These are phyloP conservation scores for Cordilura impudica DNA, from an alignment of 2,888 invertebrate genomes.

Conservation along the genomic window DNA sequence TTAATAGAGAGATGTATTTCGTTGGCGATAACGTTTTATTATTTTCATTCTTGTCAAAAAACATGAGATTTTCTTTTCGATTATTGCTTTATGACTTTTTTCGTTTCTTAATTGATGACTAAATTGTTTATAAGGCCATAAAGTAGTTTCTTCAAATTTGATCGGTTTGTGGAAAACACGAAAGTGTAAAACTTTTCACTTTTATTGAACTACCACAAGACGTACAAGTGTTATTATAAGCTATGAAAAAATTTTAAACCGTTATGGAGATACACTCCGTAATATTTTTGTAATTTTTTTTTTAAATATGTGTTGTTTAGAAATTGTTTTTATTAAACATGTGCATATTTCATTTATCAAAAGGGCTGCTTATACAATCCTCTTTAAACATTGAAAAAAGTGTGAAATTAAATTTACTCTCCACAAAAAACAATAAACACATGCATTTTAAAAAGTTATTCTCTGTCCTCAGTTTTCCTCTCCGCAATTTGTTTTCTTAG, in stretches of 20 bases:
- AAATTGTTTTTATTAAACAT: too few species aligned
- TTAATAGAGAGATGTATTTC: conserved; percentile 14
- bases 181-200: background rate
- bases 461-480: background rate
- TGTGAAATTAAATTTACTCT: conserved; percentile 29
- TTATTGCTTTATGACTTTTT: background rate
- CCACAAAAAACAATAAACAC: conserved; percentile 6
- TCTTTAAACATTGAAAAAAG: conserved; percentile 19
- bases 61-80: background rate
- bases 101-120: background rate
- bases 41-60: background rate
- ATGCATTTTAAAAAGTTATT: conserved; percentile 4
- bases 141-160: background rate
- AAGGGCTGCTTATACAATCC: conserved; percentile 50
- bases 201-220: background rate
- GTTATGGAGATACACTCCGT: too few species aligned
- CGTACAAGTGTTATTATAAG: background rate
- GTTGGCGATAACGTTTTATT: conserved; percentile 23
- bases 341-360: conserved; percentile 19
- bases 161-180: background rate
- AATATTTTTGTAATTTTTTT: too few species aligned
- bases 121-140: conserved; percentile 18
- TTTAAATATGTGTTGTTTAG: too few species aligned
- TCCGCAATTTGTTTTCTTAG: background rate
- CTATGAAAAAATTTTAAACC: background rate